Conservation (phyloP, 2,113 vertebrate genomes). For the Vulpes ferrilata region DNA sequence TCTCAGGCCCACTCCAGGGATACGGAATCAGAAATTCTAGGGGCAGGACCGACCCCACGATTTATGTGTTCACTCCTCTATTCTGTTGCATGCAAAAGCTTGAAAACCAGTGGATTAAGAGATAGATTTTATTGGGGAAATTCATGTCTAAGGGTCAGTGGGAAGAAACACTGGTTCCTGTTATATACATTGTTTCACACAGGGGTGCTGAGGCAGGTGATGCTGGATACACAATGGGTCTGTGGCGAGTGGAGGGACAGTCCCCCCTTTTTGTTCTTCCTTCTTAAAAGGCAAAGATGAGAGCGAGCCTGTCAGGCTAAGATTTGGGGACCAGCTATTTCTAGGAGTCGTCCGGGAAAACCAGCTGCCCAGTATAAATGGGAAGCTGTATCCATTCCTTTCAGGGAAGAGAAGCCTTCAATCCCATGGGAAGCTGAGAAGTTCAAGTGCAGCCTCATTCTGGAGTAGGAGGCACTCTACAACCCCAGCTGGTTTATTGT, state of each 20-base stretch:
- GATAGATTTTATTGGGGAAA: background rate
- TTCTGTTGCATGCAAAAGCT: background rate
- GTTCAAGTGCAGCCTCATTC: background rate
- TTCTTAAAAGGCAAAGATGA: background rate
- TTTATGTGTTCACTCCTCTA: background rate
- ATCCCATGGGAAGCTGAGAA: background rate
- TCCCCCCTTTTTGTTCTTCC: background rate
- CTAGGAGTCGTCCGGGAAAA: background rate
- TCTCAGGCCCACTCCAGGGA: background rate
- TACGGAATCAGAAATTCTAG: constrained; percentile 9
- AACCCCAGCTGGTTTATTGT: background rate
- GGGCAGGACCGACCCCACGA: background rate
- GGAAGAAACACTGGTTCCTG: background rate
- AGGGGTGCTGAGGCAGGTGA: background rate
- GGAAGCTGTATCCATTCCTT: background rate
- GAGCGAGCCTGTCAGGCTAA: background rate
- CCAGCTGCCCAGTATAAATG: background rate
- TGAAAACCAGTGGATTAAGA: background rate
- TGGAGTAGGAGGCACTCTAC: rapidly evolving
- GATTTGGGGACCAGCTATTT: background rate
- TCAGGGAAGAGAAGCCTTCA: background rate
- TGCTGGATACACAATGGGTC: background rate
- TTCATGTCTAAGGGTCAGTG: background rate
- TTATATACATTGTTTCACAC: background rate
- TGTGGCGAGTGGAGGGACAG: background rate